phyloP scores from a whole-genome alignment of 2,888 invertebrate species.

The Rhingia campestris region DNA sequence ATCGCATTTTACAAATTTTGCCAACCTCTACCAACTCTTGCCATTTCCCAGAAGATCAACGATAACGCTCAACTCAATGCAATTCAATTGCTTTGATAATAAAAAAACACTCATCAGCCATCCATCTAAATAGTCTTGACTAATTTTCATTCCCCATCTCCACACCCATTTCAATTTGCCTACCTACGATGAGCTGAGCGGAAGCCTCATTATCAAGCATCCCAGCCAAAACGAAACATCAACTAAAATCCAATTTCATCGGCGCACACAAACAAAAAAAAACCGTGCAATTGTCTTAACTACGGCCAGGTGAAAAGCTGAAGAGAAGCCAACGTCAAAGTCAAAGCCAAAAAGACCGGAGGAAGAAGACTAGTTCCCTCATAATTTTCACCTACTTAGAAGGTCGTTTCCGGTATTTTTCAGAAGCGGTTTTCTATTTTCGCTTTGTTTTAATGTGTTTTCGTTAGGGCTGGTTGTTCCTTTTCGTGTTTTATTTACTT shows the following conservation, averaged over 20 bases:
- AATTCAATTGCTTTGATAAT: slow-evolving; percentile 41
- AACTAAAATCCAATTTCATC: slow-evolving; percentile 67
- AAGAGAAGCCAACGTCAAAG: neutral
- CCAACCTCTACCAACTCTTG: neutral
- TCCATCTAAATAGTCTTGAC: slow-evolving; percentile 51
- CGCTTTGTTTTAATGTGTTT: slow-evolving; percentile 53
- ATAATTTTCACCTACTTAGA: slow-evolving; percentile 73
- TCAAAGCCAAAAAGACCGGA: neutral
- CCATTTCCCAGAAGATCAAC: slow-evolving; percentile 37
- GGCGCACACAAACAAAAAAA: slow-evolving; percentile 60
- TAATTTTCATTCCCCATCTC: slow-evolving; percentile 49
- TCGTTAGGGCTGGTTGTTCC: slow-evolving; percentile 22
- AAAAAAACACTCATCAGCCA: slow-evolving; percentile 52
- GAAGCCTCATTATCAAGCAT: slow-evolving; percentile 58
- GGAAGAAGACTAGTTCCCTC: slow-evolving; percentile 60
- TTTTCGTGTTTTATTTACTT: slow-evolving; percentile 29
- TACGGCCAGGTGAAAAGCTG: slow-evolving; percentile 4
- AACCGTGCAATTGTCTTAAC: slow-evolving; percentile 49
- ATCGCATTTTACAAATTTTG: neutral
- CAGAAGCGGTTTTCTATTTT: slow-evolving; percentile 68
- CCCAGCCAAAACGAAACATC: slow-evolving; percentile 44
- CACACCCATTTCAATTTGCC: slow-evolving; percentile 36
- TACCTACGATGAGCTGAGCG: slow-evolving; percentile 8
- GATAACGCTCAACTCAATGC: slow-evolving; percentile 41
- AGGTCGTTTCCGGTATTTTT: slow-evolving; percentile 73